Conservation (phyloP, 2,797 vertebrate genomes). For the Myotis pilosus region DNA sequence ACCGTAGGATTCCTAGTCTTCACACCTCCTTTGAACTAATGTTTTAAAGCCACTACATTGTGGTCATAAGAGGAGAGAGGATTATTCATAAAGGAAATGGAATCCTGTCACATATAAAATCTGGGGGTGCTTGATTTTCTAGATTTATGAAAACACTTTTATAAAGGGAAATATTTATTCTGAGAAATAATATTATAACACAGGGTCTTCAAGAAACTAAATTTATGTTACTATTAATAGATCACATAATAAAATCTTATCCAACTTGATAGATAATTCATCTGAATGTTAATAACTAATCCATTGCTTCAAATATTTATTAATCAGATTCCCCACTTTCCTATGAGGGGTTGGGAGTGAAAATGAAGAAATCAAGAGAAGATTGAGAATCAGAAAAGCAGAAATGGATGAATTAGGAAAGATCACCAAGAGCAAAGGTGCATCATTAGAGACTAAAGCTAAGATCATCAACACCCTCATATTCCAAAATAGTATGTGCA, state of each 20-base stretch:
- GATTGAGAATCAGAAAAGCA: not conserved
- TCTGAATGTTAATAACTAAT: not conserved
- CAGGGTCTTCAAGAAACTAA: not conserved
- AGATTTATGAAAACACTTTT: not conserved
- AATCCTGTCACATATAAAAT: not conserved
- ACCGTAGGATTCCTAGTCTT: not conserved
- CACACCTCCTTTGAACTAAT: not conserved
- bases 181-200: not conserved
- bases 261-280: not conserved
- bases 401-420: not conserved
- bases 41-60: not conserved
- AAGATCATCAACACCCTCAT: not conserved
- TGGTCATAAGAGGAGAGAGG: not conserved
- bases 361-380: not conserved
- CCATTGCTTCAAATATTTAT: not conserved
- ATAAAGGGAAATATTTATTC: not conserved
- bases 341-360: not conserved
- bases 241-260: not conserved
- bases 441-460: not conserved
- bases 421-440: not conserved
- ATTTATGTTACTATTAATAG: not conserved
- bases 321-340: not conserved
- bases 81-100: not conserved
- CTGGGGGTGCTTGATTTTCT: not conserved
- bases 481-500: not conserved